Evolutionary conservation across 2,113 vertebrate species (phyloP).

Genomic region (Chamaetylas fuelleborni): DNA sequence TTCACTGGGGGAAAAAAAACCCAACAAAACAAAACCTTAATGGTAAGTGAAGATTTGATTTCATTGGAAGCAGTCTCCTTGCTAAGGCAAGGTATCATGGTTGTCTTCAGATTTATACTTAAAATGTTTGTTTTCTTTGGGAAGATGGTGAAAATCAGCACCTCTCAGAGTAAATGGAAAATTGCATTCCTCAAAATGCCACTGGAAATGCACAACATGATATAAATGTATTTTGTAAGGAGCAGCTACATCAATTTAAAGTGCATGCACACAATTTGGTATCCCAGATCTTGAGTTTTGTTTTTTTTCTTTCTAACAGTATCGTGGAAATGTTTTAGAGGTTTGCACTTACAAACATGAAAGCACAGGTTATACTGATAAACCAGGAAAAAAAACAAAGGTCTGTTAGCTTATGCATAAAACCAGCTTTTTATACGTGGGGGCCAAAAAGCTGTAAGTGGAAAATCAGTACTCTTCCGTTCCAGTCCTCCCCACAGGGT

Average conservation of each 20-base stretch:
- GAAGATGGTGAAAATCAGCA: conserved; percentile 39
- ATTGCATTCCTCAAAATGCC: conserved; percentile 52
- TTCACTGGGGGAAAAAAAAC: not conserved
- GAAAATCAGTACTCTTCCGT: not conserved
- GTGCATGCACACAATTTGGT: conserved; percentile 10
- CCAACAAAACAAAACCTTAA: conserved; percentile 42
- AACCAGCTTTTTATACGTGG: not conserved
- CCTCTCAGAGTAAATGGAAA: conserved; percentile 53
- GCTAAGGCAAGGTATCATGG: conserved; percentile 44
- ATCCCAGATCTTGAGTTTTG: not conserved
- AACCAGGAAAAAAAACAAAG: not conserved
- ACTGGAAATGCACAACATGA: conserved; percentile 49
- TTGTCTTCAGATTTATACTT: conserved; percentile 40
- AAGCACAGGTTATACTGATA: not conserved
- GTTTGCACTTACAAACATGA: not conserved
- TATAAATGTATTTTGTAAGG: conserved; percentile 36
- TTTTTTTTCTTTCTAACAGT: conserved; percentile 15
- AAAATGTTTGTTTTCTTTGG: conserved; percentile 58
- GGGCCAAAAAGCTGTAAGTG: not conserved
- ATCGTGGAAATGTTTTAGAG: conserved; percentile 7
- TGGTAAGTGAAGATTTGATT: conserved; percentile 48
- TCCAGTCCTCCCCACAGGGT: not conserved
- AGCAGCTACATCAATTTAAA: conserved; percentile 44
- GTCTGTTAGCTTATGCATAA: not conserved
- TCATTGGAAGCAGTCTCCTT: conserved; percentile 31